A percentile compares a stretch with the other conserved stretches of the same genome.
Conservation (phyloP, 2,113 vertebrate genomes). For the Ptyas mucosa region DNA sequence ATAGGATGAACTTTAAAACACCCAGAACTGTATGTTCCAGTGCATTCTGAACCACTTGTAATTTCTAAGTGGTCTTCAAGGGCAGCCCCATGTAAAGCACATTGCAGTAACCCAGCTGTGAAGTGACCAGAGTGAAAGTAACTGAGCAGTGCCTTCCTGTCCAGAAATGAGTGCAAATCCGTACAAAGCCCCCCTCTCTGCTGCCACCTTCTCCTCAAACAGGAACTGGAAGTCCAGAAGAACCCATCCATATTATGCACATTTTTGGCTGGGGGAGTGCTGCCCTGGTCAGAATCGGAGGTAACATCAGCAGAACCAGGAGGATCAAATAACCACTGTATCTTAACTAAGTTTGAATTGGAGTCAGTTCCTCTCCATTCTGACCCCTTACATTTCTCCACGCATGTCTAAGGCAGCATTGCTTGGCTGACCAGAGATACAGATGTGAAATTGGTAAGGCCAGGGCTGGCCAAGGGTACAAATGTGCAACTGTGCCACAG, state of each 20-base stretch:
- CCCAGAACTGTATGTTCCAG: neutral
- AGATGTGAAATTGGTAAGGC: no score
- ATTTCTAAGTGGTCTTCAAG: neutral
- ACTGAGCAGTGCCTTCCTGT: neutral
- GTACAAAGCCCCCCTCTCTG: neutral
- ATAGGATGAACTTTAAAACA: neutral
- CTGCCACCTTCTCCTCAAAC: neutral
- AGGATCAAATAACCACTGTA: neutral
- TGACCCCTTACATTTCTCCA: neutral
- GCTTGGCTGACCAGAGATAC: no score
- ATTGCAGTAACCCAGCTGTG: neutral
- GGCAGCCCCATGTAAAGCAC: neutral
- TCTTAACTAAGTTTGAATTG: neutral
- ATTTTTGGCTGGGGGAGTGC: neutral
- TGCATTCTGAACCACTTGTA: neutral
- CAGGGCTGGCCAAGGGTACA: no score
- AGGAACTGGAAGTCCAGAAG: neutral
- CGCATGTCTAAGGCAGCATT: neutral
- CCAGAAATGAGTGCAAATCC: neutral
- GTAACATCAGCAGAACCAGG: neutral
- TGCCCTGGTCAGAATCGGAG: neutral
- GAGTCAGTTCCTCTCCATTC: neutral
- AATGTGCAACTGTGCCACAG: neutral
- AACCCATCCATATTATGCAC: neutral
- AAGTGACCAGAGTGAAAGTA: neutral